These are phyloP conservation scores for Standfussiana lucernea DNA, from an alignment of 2,888 invertebrate genomes.

Conservation along the genomic window DNA sequence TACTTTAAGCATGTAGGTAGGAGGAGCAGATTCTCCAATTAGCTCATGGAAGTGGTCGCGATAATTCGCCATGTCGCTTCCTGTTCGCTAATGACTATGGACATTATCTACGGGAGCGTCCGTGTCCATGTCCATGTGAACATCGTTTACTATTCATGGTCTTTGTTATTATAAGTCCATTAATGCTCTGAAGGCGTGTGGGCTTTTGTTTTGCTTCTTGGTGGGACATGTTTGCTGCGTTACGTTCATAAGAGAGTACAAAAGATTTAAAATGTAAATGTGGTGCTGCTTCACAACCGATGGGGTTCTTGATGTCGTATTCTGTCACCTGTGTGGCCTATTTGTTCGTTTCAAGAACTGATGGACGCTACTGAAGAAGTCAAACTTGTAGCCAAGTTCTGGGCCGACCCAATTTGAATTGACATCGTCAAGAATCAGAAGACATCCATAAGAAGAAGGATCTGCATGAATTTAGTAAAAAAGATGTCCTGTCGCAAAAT, in stretches of 20 bases:
- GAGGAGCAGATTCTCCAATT: slow-evolving; percentile 69
- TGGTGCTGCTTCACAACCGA: background rate
- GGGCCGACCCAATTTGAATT: no score
- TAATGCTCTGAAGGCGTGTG: slow-evolving; percentile 51
- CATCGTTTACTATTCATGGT: slow-evolving; percentile 69
- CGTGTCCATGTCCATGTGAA: slow-evolving; percentile 58
- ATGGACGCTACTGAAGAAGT: background rate
- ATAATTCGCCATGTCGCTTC: slow-evolving; percentile 72
- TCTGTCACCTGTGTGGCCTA: background rate
- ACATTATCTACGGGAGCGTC: slow-evolving; percentile 64
- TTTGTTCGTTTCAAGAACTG: background rate
- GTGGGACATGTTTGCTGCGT: slow-evolving; percentile 8
- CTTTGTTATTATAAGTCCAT: slow-evolving; percentile 69
- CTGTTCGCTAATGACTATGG: slow-evolving; percentile 72
- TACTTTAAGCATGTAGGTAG: slow-evolving; percentile 30
- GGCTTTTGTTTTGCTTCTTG: slow-evolving; percentile 58
- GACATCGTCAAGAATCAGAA: background rate
- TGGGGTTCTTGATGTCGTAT: background rate
- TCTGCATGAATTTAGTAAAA: background rate
- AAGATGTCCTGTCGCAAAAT: background rate
- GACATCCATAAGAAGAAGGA: background rate
- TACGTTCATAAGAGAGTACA: background rate
- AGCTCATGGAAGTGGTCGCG: slow-evolving; percentile 60
- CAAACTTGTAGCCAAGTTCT: background rate
- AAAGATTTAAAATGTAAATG: slow-evolving; percentile 1